Evolutionary conservation across 2,888 invertebrate species (phyloP).

Genomic region (Torymus auratus): DNA sequence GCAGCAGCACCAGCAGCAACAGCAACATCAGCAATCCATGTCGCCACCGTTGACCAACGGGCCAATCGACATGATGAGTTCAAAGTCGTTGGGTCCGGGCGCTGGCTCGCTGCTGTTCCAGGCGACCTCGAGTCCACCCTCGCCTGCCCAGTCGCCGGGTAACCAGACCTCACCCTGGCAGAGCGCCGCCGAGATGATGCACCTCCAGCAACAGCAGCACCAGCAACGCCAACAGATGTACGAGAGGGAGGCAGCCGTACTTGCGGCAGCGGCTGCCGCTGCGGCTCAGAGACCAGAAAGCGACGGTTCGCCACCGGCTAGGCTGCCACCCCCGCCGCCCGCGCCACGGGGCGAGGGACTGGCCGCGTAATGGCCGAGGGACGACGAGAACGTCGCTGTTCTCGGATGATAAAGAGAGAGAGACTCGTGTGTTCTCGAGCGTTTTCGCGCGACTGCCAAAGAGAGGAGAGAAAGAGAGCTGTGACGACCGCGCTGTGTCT

Average conservation of each 20-base stretch:
- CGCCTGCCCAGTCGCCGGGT: conserved; percentile 76
- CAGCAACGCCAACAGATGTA: conserved; percentile 75
- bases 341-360: conserved; percentile 84
- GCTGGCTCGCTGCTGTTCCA: conserved; percentile 75
- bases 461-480: too few relatives aligned
- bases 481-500: too few relatives aligned
- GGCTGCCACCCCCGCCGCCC: conserved; percentile 80
- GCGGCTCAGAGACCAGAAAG: conserved; percentile 30
- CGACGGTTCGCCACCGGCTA: conserved; percentile 42
- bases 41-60: conserved; percentile 68
- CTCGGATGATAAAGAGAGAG: too few relatives aligned
- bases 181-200: conserved; percentile 48
- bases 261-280: conserved; percentile 77
- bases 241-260: conserved; percentile 72
- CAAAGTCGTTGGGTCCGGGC: conserved; percentile 68
- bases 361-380: conserved; percentile 79
- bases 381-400: too few relatives aligned
- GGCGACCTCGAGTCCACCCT: conserved; percentile 64
- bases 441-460: too few relatives aligned
- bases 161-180: conserved; percentile 74
- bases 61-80: conserved; percentile 58
- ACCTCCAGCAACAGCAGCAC: conserved; percentile 72
- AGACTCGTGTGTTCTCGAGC: too few relatives aligned
- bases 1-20: conserved; percentile 62
- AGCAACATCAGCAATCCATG: conserved; percentile 72